Evolutionary conservation across 2,113 vertebrate genomes (phyloP).

Genomic region (Anhinga anhinga): DNA sequence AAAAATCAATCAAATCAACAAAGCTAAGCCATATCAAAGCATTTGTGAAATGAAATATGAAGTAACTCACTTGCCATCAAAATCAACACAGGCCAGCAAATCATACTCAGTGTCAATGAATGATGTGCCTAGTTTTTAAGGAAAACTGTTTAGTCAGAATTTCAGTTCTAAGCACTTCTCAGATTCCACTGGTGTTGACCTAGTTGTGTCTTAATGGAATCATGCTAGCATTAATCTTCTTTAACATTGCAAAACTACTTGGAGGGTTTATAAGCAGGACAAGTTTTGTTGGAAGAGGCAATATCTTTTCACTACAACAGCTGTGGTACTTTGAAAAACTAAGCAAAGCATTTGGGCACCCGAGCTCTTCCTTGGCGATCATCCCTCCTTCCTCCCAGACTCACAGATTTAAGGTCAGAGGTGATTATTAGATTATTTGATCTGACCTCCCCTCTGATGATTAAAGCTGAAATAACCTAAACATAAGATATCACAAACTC

Average conservation of each 20-base stretch:
- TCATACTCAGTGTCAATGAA: background rate
- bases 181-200: background rate
- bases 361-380: background rate
- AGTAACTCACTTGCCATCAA: background rate
- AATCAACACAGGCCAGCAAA: background rate
- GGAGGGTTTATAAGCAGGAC: background rate
- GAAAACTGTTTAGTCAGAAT: background rate
- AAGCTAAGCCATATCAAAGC: background rate
- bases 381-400: background rate
- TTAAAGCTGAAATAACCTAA: background rate
- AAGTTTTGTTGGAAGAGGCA: background rate
- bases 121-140: background rate
- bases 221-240: background rate
- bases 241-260: background rate
- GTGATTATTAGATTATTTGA: background rate
- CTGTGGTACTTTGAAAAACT: background rate
- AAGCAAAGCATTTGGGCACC: background rate
- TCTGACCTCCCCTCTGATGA: background rate
- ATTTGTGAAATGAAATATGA: background rate
- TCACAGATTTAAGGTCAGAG: background rate
- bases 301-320: background rate
- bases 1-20: background rate
- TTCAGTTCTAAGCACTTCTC: background rate
- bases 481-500: background rate
- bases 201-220: background rate